Conservation (phyloP, 2,888 invertebrate species). For the Penaeus monodon region DNA sequence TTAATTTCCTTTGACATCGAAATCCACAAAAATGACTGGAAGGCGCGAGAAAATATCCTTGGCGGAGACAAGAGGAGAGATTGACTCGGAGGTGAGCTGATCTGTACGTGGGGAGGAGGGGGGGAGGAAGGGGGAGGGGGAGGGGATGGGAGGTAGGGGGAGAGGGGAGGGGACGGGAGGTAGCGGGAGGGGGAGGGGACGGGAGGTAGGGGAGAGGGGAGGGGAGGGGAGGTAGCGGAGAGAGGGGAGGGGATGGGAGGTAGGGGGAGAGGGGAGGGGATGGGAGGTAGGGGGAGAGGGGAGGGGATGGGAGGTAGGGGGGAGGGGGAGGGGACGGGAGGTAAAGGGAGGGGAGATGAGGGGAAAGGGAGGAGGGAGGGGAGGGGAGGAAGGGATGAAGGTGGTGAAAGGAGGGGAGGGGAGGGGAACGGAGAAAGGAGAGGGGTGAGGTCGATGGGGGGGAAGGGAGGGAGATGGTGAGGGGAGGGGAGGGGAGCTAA, state of each 20-base stretch:
- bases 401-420: not conserved
- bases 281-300: not conserved
- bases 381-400: not conserved
- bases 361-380: not conserved
- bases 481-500: not conserved
- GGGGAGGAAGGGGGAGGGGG: no score
- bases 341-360: not conserved
- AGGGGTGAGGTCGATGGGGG: not conserved
- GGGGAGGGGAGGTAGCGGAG: no score
- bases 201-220: no score
- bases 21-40: no score
- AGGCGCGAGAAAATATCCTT: no score
- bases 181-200: rapidly evolving
- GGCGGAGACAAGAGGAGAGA: no score
- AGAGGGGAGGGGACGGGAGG: no score
- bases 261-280: not conserved
- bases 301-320: not conserved
- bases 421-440: not conserved
- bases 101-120: no score
- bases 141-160: no score
- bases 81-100: no score
- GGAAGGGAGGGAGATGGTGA: not conserved
- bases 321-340: not conserved
- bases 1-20: no score
- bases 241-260: no score